Base-by-base conservation (phyloP, 2,113 vertebrate species). In the Mastomys coucha region DNA sequence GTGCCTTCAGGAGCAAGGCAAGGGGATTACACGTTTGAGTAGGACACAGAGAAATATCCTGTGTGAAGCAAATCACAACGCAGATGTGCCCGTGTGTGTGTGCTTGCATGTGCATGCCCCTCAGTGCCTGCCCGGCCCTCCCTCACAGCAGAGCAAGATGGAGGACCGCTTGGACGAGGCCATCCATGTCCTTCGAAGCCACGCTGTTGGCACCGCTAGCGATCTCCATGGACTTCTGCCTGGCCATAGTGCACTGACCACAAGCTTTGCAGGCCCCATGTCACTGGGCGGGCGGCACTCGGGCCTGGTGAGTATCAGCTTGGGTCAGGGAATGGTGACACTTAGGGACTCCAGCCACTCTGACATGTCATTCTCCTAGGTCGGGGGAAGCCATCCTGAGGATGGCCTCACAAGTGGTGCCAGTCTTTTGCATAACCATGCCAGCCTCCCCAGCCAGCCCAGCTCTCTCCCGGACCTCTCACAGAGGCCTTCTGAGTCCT, bases 111-210 rank as follows among this genome's bases (percentile, higher is more conserved):
- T 39, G 17, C 51, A 3, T 42, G 53, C 14, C 12, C 60, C 75
- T 97, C 58, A 94, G 85, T 0, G 2, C 31, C 13, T 0, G 0
- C n/a, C 3, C 14, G 2, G 12, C 31, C 1, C 53, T 10, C 88
- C 76, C 36, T 51, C 91, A 67, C 89, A 99, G 99, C 99, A 99
- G 98, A 99, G 98, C 98, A 99, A 99, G 98, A 99, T 99, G 99
- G 99, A 99, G 97, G 99, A 99, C 97, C 99, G 99, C 95, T 98
- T 99, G 98, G 99, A 99, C 12, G 99, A 99, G 98, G 99, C 99
- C 91, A 99, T 99, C 96, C 99, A 99, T 0, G 99, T 99, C 91
- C 98, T 99, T 94, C 99, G 99, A 87, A 99, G 98, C 97, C 99
- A 99, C 0, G 99, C 99, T 0, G 99, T 99, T 98, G 99, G 99